phyloP scores from a whole-genome alignment of 2,888 invertebrate species.

The Lithosia quadra region DNA sequence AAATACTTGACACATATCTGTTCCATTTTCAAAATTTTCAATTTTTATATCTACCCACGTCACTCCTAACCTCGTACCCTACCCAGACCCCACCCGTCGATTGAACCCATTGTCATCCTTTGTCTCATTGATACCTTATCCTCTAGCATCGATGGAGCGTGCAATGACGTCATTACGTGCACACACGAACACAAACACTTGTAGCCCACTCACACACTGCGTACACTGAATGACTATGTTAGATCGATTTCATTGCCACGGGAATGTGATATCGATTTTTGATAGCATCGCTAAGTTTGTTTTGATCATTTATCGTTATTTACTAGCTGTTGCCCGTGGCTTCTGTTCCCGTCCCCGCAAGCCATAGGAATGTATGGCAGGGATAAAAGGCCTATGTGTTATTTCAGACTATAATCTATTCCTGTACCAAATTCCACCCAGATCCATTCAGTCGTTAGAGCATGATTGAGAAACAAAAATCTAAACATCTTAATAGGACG shows the following conservation, averaged over 20 bases:
- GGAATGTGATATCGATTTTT: conserved; percentile 34
- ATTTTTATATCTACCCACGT: neutral
- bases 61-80: neutral
- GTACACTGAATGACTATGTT: conserved; percentile 42
- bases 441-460: no score
- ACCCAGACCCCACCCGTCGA: conserved; percentile 1
- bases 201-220: conserved; percentile 18
- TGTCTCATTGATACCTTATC: conserved; percentile 32
- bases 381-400: no score
- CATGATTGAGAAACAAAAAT: no score
- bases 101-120: conserved; percentile 1
- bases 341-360: no score
- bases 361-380: no score
- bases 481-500: no score
- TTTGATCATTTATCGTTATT: conserved; percentile 1
- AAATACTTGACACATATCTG: neutral
- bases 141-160: conserved; percentile 35
- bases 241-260: conserved; percentile 45
- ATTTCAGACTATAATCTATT: no score
- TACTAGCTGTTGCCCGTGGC: no score
- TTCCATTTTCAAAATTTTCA: neutral
- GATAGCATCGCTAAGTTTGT: conserved; percentile 22
- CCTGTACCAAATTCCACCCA: no score
- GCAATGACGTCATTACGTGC: conserved; percentile 37
- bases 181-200: conserved; percentile 13